phyloP scores from a whole-genome alignment of 2,113 vertebrate species.

The Malurus melanocephalus region DNA sequence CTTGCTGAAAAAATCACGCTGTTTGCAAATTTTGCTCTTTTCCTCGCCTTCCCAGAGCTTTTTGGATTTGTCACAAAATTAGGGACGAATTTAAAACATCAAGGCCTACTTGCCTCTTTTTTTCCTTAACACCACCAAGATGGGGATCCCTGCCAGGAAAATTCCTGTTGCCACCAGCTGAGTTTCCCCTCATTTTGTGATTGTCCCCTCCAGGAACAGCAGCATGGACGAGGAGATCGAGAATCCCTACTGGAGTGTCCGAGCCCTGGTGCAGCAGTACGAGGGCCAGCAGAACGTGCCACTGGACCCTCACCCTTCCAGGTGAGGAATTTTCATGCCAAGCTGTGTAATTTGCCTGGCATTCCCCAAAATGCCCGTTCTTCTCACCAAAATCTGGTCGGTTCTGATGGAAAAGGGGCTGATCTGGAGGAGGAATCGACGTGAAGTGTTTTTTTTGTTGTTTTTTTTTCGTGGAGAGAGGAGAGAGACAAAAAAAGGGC shows the following conservation, averaged over 20 bases:
- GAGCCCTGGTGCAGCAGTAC: slow-evolving; percentile 91
- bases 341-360: not conserved
- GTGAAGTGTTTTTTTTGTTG: not conserved
- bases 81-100: not conserved
- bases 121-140: not conserved
- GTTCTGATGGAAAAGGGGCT: not conserved
- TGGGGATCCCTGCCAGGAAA: not conserved
- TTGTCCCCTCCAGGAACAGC: slow-evolving; percentile 62
- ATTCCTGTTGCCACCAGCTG: not conserved
- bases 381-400: not conserved
- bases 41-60: not conserved
- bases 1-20: not conserved
- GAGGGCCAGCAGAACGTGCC: slow-evolving; percentile 79
- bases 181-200: not conserved
- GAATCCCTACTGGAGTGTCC: slow-evolving; percentile 85
- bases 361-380: not conserved
- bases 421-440: not conserved
- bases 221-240: slow-evolving; percentile 81
- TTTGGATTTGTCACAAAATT: not conserved
- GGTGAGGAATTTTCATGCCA: slow-evolving; percentile 62
- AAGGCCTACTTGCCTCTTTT: not conserved
- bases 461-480: not conserved
- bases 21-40: not conserved
- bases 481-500: not conserved
- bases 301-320: slow-evolving; percentile 61